Conservation (phyloP, 2,888 invertebrate species). For the Cosmia trapezina region DNA sequence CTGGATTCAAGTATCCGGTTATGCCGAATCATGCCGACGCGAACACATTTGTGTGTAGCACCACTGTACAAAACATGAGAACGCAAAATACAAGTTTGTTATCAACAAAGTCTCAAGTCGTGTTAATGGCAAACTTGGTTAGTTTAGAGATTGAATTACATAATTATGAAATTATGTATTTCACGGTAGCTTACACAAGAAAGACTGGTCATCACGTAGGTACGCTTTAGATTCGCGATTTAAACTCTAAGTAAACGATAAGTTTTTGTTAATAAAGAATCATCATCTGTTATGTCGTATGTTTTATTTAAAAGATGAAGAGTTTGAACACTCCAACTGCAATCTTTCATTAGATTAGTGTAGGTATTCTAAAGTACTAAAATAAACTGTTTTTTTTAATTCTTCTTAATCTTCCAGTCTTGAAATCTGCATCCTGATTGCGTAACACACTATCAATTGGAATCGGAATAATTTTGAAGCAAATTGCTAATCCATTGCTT, state of each 20-base stretch:
- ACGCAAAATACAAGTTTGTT: slow-evolving; percentile 14
- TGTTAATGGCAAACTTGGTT: slow-evolving; percentile 12
- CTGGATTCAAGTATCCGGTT: neutral
- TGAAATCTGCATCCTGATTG: too few relatives aligned
- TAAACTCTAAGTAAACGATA: slow-evolving; percentile 39
- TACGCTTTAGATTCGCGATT: slow-evolving; percentile 50
- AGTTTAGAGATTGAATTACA: slow-evolving; percentile 38
- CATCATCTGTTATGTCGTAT: slow-evolving; percentile 47
- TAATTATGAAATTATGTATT: slow-evolving; percentile 34
- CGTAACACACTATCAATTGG: too few relatives aligned
- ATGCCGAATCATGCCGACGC: too few relatives aligned
- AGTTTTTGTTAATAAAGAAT: slow-evolving; percentile 64
- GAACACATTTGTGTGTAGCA: neutral
- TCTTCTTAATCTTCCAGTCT: neutral
- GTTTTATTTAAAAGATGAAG: slow-evolving; percentile 35
- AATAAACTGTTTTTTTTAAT: neutral
- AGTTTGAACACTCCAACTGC: neutral
- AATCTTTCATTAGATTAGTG: neutral
- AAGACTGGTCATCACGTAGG: slow-evolving; percentile 65
- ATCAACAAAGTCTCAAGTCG: slow-evolving; percentile 15
- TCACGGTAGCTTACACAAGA: slow-evolving; percentile 52
- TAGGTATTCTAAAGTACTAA: neutral
- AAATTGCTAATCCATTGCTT: too few relatives aligned
- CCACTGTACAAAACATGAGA: slow-evolving; percentile 7
- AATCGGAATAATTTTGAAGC: too few relatives aligned